phyloP scores from a whole-genome alignment of 2,888 invertebrate genomes.

The Epistrophe eligans region DNA sequence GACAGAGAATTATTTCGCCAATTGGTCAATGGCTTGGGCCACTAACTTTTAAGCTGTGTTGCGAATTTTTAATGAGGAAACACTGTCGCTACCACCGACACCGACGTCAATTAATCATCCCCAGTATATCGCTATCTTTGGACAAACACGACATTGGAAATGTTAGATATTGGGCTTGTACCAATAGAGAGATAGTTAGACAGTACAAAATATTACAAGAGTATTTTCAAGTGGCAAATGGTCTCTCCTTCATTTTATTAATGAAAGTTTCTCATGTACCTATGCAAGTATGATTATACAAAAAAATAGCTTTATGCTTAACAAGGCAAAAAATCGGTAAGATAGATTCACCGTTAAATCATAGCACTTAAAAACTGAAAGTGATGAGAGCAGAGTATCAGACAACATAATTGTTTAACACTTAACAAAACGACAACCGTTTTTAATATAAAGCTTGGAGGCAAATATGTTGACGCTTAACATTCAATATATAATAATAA shows the following conservation, averaged over 20 bases:
- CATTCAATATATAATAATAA: background rate
- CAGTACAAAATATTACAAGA: slow-evolving; percentile 26
- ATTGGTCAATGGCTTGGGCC: slow-evolving; percentile 26
- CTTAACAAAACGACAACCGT: background rate
- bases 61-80: slow-evolving; percentile 50
- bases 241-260: background rate
- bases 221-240: slow-evolving; percentile 35
- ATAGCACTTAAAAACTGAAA: slow-evolving; percentile 1
- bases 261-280: slow-evolving; percentile 2
- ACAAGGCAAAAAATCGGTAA: background rate
- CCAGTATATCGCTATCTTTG: background rate
- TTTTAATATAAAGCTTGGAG: background rate
- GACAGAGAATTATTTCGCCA: background rate
- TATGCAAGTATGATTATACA: background rate
- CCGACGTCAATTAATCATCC: slow-evolving; percentile 60
- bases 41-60: slow-evolving; percentile 30
- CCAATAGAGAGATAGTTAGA: slow-evolving; percentile 33
- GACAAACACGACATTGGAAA: slow-evolving; percentile 45
- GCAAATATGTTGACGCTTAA: background rate
- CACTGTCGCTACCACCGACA: background rate
- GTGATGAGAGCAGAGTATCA: slow-evolving; percentile 1
- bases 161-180: slow-evolving; percentile 16
- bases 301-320: background rate
- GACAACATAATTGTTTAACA: slow-evolving; percentile 7
- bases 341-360: background rate